Base-by-base conservation (phyloP, 2,888 invertebrate species). In the Eristalis tenax region DNA sequence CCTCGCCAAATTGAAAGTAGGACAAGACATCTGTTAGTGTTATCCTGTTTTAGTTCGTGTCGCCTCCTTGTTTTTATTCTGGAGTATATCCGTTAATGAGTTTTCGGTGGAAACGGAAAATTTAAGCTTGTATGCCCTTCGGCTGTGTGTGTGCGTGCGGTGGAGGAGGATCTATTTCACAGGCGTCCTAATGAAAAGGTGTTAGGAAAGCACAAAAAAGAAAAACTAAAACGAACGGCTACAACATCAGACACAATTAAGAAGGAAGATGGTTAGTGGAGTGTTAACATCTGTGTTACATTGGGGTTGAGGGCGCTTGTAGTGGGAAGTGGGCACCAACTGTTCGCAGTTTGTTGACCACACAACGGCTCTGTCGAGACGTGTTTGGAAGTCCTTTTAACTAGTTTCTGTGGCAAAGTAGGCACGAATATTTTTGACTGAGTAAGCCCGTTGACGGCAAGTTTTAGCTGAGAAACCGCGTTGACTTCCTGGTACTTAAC, bases 1-100 rank as follows among this genome's bases (percentile, higher is more conserved):
- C 18, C 50, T 40, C 18, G 38, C 13, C 65, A 69, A 77, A 78
- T 74, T 26, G 65, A 86, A 86, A 86, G 70, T 86, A 71, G 86
- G 70, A 78, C 82, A 82, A 82, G 86, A 86, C 86, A 86, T 78
- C 71, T 86, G 86, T 83, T 83, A 78, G 78, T 75, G 78, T 75
- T 78, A 75, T 83, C 78, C 83, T 28, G 74, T 79, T 78, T 73
- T 22, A 76, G 75, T 38, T 70, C 40, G 65, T 70, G 70, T 61
- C 71, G 61, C 26, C 22, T 28, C 23, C 18, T 69, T 68, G 15
- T n/a, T 40, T 35, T 61, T 32, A 2, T 76, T 35, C 70, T 68
- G 40, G 22, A 59, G 57, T 66, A 64, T 68, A 59, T 82, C 78
- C 78, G 65, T 86, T 86, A 86, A 86, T 86, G 86, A 82, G 86